These are phyloP conservation scores for Polypterus bichir DNA, from an alignment of 2,113 vertebrate species.

Conservation along the genomic window DNA sequence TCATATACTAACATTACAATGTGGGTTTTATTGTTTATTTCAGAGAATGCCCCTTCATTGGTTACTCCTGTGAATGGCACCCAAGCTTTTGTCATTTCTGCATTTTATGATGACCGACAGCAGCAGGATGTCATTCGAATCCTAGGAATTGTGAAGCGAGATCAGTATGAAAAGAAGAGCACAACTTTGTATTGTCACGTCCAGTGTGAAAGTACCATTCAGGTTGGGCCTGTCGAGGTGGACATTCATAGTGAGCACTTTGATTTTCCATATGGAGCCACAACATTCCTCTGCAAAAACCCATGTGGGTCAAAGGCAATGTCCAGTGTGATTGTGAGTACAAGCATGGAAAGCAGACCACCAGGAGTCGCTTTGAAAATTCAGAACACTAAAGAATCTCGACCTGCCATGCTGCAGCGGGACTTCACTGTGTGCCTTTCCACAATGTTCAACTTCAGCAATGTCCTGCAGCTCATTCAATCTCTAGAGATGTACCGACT, in stretches of 20 bases:
- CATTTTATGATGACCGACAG: not conserved
- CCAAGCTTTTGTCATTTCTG: conserved; percentile 6
- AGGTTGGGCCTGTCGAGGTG: not conserved
- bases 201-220: not conserved
- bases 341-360: not conserved
- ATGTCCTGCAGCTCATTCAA: conserved; percentile 16
- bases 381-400: not conserved
- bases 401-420: not conserved
- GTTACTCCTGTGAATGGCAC: conserved; percentile 7
- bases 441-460: conserved; percentile 10
- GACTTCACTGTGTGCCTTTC: conserved; percentile 16
- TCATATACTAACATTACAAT: too few relatives aligned
- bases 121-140: not conserved
- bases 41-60: too few relatives aligned
- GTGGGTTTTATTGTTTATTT: too few relatives aligned
- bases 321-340: not conserved
- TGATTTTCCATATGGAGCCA: conserved; percentile 5
- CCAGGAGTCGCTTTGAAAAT: conserved; percentile 7
- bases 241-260: conserved; percentile 4
- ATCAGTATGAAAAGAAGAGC: conserved; percentile 1
- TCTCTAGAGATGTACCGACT: conserved; percentile 11
- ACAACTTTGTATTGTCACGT: not conserved
- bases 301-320: not conserved
- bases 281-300: not conserved
- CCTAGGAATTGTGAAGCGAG: not conserved